These are phyloP conservation scores for Lichenostomus cassidix DNA, from an alignment of 2,113 vertebrate genomes.

Conservation along the genomic window DNA sequence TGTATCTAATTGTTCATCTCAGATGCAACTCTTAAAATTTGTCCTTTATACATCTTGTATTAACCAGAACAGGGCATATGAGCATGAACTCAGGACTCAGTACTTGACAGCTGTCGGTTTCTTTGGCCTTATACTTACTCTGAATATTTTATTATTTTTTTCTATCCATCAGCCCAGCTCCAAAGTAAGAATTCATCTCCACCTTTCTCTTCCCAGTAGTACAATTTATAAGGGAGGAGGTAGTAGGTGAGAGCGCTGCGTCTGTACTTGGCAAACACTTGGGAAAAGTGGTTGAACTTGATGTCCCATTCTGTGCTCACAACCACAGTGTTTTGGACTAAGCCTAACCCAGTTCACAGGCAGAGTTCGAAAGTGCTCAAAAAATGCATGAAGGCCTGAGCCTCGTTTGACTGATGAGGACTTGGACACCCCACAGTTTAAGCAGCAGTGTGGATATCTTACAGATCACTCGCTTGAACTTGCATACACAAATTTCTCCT, in stretches of 20 bases:
- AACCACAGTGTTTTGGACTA: background rate
- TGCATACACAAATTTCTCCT: slow-evolving; percentile 1
- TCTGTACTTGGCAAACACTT: background rate
- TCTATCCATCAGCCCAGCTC: background rate
- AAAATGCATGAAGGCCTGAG: background rate
- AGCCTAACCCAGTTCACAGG: background rate
- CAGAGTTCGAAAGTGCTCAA: background rate
- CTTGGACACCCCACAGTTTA: background rate
- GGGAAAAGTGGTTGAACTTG: background rate
- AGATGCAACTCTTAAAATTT: background rate
- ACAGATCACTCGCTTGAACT: slow-evolving; percentile 34
- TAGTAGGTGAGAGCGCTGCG: background rate
- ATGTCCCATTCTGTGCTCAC: background rate
- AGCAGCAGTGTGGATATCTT: background rate
- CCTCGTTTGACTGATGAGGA: background rate
- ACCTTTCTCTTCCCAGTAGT: background rate
- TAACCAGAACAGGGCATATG: background rate
- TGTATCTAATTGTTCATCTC: background rate
- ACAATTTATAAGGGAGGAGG: background rate
- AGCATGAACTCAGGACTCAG: background rate
- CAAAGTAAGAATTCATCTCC: background rate
- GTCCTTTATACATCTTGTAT: background rate
- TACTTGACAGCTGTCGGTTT: background rate
- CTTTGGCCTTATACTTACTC: background rate
- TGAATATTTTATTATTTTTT: background rate